phyloP scores from a whole-genome alignment of 2,797 vertebrate genomes.

The Loris lydekkerianus region DNA sequence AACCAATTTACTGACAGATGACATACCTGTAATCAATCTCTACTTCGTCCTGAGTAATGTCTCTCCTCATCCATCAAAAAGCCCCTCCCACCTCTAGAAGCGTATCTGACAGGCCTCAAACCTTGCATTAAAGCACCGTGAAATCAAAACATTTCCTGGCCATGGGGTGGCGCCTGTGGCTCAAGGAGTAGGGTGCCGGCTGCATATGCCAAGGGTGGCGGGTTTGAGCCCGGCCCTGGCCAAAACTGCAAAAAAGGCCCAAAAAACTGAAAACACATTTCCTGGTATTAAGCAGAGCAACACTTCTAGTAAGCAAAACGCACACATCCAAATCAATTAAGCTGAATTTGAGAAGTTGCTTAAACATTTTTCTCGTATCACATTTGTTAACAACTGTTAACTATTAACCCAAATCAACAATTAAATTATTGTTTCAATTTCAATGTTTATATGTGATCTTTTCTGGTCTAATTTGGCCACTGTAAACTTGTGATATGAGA shows the following conservation, averaged over 20 bases:
- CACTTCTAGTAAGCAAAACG: background rate
- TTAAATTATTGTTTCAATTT: background rate
- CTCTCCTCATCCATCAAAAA: background rate
- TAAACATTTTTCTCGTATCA: slow-evolving; percentile 5
- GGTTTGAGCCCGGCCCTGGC: too few relatives aligned
- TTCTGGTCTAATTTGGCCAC: background rate
- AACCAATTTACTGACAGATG: slow-evolving; percentile 9
- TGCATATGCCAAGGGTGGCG: too few relatives aligned
- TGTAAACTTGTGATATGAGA: background rate
- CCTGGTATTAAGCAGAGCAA: background rate
- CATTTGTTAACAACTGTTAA: slow-evolving; percentile 13
- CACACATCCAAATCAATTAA: background rate
- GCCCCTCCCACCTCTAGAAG: background rate
- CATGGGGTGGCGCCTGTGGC: too few relatives aligned
- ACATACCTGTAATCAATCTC: background rate
- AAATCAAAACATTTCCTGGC: background rate
- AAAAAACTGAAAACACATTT: background rate
- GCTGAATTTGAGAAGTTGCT: background rate
- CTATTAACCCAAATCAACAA: background rate
- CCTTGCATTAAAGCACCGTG: background rate
- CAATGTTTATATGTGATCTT: background rate
- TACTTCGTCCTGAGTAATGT: slow-evolving; percentile 7
- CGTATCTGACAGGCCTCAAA: background rate
- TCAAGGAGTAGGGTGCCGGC: too few relatives aligned
- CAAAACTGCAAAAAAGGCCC: too few relatives aligned